Evolutionary conservation across 2,888 invertebrate genomes (phyloP).

Genomic region (Steinernema carpocapsae): DNA sequence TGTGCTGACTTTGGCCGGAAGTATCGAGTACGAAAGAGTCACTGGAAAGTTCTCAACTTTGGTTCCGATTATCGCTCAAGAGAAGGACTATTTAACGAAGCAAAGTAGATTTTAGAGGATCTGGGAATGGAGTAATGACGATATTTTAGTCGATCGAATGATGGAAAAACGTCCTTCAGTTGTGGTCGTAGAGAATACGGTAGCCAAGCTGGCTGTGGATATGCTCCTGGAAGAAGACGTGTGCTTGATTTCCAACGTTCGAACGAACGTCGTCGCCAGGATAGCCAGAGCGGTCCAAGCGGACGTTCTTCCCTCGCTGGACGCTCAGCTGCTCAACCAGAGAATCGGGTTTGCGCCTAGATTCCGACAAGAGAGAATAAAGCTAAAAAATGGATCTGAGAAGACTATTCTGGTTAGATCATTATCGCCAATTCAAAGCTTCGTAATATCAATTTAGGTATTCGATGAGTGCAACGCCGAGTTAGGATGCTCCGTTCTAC

Average conservation of each 20-base stretch:
- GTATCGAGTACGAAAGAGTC: constrained; percentile 84
- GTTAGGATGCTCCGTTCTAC: constrained; percentile 83
- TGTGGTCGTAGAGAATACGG: constrained; percentile 86
- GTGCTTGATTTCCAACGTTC: constrained; percentile 86
- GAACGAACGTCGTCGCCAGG: constrained; percentile 79
- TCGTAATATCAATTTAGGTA: constrained; percentile 40
- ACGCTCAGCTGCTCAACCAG: constrained; percentile 65
- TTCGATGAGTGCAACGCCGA: constrained; percentile 79
- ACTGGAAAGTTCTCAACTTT: constrained; percentile 81
- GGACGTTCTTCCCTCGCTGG: constrained; percentile 76
- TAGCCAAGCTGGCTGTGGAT: constrained; percentile 83
- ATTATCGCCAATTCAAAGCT: neutral
- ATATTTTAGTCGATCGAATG: constrained; percentile 60
- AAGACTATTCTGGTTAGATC: constrained; percentile 80
- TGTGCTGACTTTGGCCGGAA: constrained; percentile 52
- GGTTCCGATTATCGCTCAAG: constrained; percentile 91
- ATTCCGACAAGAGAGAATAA: constrained; percentile 56
- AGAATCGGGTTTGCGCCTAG: constrained; percentile 70
- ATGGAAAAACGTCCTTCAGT: constrained; percentile 80
- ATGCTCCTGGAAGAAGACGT: constrained; percentile 80
- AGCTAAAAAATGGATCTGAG: constrained; percentile 62
- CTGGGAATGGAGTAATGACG: neutral
- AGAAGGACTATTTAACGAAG: constrained; percentile 60
- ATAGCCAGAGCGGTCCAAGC: constrained; percentile 82
- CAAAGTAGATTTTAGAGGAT: constrained; percentile 48